Evolutionary conservation across 2,888 invertebrate species (phyloP), one percentile per base, ranked within the genome.

Genomic region (Agrotis segetum): DNA sequence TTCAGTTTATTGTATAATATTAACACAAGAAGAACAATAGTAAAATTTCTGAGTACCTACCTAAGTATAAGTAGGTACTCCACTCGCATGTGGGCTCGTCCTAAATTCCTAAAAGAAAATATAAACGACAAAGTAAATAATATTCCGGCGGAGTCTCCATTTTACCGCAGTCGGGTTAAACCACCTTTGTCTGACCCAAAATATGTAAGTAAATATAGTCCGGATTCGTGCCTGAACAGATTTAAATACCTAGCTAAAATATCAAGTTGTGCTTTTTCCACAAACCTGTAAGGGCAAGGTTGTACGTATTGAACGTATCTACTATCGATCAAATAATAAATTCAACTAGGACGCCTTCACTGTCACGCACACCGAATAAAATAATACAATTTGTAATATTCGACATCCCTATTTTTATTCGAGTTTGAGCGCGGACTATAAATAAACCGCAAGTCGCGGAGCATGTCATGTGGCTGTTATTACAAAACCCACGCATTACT

Each of bases 391-490:
- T 86, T 86, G 86, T 86, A 85, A 87, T 82, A 73, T 84, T 83
- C 83, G 77, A 85, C 84, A 79, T 83, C 81, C 85, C 79, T 85
- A 85, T 85, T 85, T 83, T 85, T 86, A 84, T 85, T 83, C 66
- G 80, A 84, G 65, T 72, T 84, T 76, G 74, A 82, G 79, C 67
- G 64, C 62, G 47, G 63, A 67, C 67, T 85, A 84, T 82, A 85
- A 82, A 82, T 85, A 83, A 77, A 74, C 77, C 69, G 74, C 85
- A 75, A 74, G 71, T 77, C 70, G 61, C 19, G 52, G 79, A 85
- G 88, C 90, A 87, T 90, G 89, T 83, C 84, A 81, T 78, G 83
- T 80, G 87, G 84, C 83, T 87, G 88, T 90, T 89, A 88, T 80
- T 82, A 85, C 83, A 85, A 83, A 83, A 58, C 72, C 73, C 81